Evolutionary conservation across 2,888 invertebrate species (phyloP).

Genomic region (Drosophila barbarae): DNA sequence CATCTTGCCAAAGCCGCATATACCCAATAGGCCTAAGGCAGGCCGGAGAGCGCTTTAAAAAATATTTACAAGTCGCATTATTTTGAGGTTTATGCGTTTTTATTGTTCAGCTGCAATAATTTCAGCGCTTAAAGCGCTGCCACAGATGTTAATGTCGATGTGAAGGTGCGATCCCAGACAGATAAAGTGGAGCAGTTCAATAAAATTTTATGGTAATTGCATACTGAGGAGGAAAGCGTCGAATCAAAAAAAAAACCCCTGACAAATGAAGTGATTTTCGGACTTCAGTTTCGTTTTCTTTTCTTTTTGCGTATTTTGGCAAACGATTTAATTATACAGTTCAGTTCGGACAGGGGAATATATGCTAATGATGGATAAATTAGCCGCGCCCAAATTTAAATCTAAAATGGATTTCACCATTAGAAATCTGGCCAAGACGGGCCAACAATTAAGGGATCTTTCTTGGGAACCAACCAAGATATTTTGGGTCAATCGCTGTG

Average conservation of each 20-base stretch:
- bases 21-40: neutral
- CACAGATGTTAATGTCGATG: slow-evolving; percentile 35
- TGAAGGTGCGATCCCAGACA: slow-evolving; percentile 34
- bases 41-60: slow-evolving; percentile 19
- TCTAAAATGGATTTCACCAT: slow-evolving; percentile 41
- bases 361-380: slow-evolving; percentile 43
- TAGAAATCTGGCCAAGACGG: slow-evolving; percentile 25
- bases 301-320: slow-evolving; percentile 30
- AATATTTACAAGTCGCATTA: slow-evolving; percentile 60
- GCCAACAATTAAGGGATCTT: slow-evolving; percentile 56
- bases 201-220: slow-evolving; percentile 77
- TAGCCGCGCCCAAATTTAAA: slow-evolving; percentile 45
- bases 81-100: slow-evolving; percentile 67
- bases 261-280: slow-evolving; percentile 71
- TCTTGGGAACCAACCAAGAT: slow-evolving; percentile 53
- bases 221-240: slow-evolving; percentile 41
- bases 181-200: slow-evolving; percentile 68
- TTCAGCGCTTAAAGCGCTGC: slow-evolving; percentile 65
- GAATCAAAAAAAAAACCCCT: slow-evolving; percentile 34
- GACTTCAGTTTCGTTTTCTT: slow-evolving; percentile 21
- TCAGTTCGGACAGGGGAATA: slow-evolving; percentile 38
- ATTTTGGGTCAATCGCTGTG: slow-evolving; percentile 61
- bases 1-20: neutral
- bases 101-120: slow-evolving; percentile 70
- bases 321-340: slow-evolving; percentile 68